phyloP scores from a whole-genome alignment of 2,888 invertebrate genomes.

The Hyposoter didymator region DNA sequence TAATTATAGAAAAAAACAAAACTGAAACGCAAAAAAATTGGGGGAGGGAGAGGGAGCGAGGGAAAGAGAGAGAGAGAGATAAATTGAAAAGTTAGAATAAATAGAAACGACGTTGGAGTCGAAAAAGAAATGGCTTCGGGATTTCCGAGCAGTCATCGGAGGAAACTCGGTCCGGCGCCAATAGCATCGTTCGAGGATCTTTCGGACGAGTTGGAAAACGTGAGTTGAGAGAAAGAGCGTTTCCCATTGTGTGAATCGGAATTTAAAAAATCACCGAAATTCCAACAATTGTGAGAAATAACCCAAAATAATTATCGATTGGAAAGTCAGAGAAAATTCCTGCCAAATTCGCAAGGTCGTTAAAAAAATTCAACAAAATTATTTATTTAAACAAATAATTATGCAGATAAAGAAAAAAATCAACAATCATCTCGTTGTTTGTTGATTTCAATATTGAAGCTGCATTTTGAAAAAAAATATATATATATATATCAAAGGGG shows the following conservation, averaged over 20 bases:
- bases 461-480: background rate
- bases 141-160: conserved; percentile 85
- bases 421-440: background rate
- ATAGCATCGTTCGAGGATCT: conserved; percentile 97
- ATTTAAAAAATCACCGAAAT: conserved; percentile 28
- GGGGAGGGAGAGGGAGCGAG: conserved; percentile 21
- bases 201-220: conserved; percentile 90
- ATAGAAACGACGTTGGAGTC: conserved; percentile 29
- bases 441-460: background rate
- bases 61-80: conserved; percentile 55
- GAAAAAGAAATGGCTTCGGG: conserved; percentile 79
- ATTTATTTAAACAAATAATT: background rate
- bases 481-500: conserved; percentile 25
- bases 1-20: conserved; percentile 5
- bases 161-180: conserved; percentile 96
- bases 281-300: conserved; percentile 21
- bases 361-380: background rate
- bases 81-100: conserved; percentile 8
- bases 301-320: background rate
- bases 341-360: background rate
- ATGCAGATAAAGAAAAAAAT: background rate
- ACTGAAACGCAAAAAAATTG: background rate
- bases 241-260: conserved; percentile 47
- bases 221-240: conserved; percentile 77
- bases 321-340: background rate